phyloP scores from a whole-genome alignment of 1,140 invertebrate genomes.

The Colletes latitarsis region DNA sequence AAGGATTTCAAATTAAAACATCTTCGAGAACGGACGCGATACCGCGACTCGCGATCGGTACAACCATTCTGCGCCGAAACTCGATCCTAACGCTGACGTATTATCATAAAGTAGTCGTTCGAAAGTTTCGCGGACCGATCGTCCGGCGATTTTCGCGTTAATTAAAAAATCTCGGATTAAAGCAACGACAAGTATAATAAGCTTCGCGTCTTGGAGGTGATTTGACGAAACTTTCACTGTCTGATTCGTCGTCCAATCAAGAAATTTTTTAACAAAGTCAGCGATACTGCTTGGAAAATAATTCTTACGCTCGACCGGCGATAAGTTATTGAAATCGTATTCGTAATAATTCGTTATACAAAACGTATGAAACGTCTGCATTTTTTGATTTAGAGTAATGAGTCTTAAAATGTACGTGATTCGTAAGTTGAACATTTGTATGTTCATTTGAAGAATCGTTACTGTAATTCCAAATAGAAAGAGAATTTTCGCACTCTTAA shows the following conservation, averaged over 20 bases:
- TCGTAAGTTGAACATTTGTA: too few species aligned
- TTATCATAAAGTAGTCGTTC: conserved; percentile 27
- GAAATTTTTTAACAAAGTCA: not conserved
- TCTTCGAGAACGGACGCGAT: conserved; percentile 34
- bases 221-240: not conserved
- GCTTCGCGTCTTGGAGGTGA: not conserved
- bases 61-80: not conserved
- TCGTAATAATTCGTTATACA: too few species aligned
- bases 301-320: not conserved
- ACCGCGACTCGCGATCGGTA: not conserved
- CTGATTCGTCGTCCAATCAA: not conserved
- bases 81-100: not conserved
- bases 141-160: conserved; percentile 26
- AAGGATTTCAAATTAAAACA: conserved; percentile 62
- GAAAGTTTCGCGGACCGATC: conserved; percentile 41
- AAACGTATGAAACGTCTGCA: too few species aligned
- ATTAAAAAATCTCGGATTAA: conserved; percentile 52
- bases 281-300: not conserved
- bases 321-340: not conserved
- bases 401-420: too few species aligned
- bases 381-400: too few species aligned
- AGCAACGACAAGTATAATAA: conserved; percentile 11
- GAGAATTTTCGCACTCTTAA: too few species aligned
- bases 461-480: too few species aligned
- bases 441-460: too few species aligned